Evolutionary conservation across 2,888 invertebrate genomes (phyloP), one percentile per base, ranked within the genome.

Genomic region (Dicyrtoma fusca): DNA sequence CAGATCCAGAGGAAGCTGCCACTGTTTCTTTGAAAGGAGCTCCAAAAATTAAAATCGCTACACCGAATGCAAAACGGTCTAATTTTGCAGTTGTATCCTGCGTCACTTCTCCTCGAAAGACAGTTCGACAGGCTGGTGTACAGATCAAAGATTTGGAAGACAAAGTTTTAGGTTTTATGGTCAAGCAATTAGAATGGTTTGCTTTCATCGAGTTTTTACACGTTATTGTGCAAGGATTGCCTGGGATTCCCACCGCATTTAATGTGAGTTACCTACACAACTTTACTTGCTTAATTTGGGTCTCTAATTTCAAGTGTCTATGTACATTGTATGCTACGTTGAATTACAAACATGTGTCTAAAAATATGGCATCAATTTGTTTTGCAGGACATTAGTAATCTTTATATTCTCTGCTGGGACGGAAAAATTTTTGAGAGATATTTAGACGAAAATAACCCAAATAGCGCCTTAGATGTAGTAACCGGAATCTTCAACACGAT

Each of bases 381-480:
- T 69, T 64, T 69, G 23, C 26, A 75, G 72, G 45, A 21, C 19
- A 11, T 74, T 19, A 26, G 42, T 1, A 71, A 53, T 8, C 57
- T 71, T 11, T 74, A 74, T 53, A 57, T 59, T 23, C 1, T 65
- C 13, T 72, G 72, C 57, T 72, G 45, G 45, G n/a, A 23, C 13
- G 70, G 70, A 8, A 10, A 14, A 3, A 59, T 69, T 47, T 68
- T 65, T 53, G 45, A 72, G 19, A 57, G 19, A 19, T 17, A 55
- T 59, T 8, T n/a, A 0, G 69, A 62, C 19, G 59, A 71, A 1
- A 49, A 57, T 14, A 5, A n/a, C 26, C 21, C 14, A 4, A 26
- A 57, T 45, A 63, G 63, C 21, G 21, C 17, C 4, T 57, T 69
- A 14, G 69, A 69, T n/a, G 23, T 47, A 21, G 19, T 61, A 6